Evolutionary conservation across 2,113 vertebrate genomes (phyloP), one percentile per base, ranked within the genome.

Genomic region (Pangasianodon hypophthalmus): DNA sequence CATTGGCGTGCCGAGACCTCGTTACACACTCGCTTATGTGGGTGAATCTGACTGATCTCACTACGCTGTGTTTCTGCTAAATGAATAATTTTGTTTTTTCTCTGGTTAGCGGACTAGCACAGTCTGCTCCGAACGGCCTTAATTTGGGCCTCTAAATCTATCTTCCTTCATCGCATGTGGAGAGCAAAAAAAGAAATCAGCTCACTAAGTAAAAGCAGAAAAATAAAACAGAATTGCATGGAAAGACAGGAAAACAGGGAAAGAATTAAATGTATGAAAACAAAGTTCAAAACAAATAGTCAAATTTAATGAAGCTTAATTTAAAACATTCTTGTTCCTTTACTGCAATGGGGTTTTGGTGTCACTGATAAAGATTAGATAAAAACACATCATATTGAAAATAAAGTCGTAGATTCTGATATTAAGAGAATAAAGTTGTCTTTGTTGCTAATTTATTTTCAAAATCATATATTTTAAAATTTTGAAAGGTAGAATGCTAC

Each of bases 61-160:
- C 69, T 9, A 84, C 46, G 19, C 13, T 69, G 29, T 44, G 29
- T 71, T 85, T 54, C 10, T 48, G 48, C 46, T 80, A 67, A 81
- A 67, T 50, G 58, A 56, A 41, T 64, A 6, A 67, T 73, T 71
- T 67, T 16, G 48, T 21, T 87, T 62, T 19, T 56, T 86, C 56
- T 84, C 81, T 67, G 44, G 44, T 67, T 86, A 84, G 46, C 18
- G 19, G 37, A 52, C 62, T 69, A 37, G 18, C 19, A 37, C n/a
- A 37, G 44, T 50, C 16, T 44, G 86, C 89, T 84, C 84, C 26
- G 54, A 88, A 73, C 89, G 86, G 73, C 81, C 90, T 92, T 90
- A 89, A 90, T 89, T 86, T 84, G 82, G 91, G 75, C 52, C 85
- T 91, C 71, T 69, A 92, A 84, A 88, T 88, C 77, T 41, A 88